Evolutionary conservation across 2,113 vertebrate genomes (phyloP), one percentile per base, ranked within the genome.

Genomic region (Muntiacus reevesi): DNA sequence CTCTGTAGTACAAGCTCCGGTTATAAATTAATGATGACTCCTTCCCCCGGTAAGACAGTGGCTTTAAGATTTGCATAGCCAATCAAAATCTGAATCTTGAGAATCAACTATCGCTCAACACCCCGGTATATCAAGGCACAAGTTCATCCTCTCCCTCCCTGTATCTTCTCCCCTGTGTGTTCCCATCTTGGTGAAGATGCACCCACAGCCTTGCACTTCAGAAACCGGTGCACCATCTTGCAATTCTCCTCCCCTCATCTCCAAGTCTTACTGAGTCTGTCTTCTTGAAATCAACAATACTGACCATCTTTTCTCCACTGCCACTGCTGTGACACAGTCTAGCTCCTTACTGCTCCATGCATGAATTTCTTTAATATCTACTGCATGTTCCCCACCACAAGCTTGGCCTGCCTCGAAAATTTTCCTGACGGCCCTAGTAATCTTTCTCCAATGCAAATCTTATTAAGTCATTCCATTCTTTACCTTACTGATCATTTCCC

Each of bases 361-460:
- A 3, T 27, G 15, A 60, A 27, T n/a, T 57, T 19, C 47, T 78
- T 45, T 16, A 45, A 4, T 57, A 15, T 71, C 92, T 94, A 62
- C 36, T 81, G 25, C 71, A 13, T 5, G 6, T 14, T 45, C 50
- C n/a, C 14, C n/a, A 13, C 28, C 14, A 60, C 13, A 54, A 55
- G 43, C 7, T 54, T 47, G 16, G 47, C 30, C 7, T 90, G 28
- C 12, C 19, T 59, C 25, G 2, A 52, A 47, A 43, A n/a, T 14
- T 57, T 74, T 55, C 71, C n/a, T 52, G 74, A 14, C 7, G 13
- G 19, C 62, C 57, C 19, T 2, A 64, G 33, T 15, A 30, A 59
- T 27, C 60, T 62, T 83, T 94, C 87, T 83, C 55, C 43, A 95
- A 14, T 28, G 45, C 28, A 85, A 67, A 94, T 89, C 57, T 67